Conservation (phyloP, 2,797 vertebrate genomes). For the Odontamblyopus rebecca region DNA sequence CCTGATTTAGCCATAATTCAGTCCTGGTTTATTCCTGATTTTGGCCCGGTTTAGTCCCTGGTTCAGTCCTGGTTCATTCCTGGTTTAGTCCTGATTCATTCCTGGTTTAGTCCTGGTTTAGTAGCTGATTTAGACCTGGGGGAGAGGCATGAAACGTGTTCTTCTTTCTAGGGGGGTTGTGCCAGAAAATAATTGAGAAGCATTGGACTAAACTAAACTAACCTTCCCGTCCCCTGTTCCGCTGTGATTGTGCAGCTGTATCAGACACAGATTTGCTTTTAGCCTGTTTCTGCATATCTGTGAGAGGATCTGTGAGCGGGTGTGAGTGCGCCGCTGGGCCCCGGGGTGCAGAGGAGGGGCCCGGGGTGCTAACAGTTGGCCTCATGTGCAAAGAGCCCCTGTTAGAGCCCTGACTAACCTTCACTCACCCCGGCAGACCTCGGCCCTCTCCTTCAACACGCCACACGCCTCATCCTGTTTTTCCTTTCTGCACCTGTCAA, state of each 20-base stretch:
- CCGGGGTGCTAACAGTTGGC: constrained; percentile 57
- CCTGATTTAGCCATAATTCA: too few relatives aligned
- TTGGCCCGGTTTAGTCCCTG: too few relatives aligned
- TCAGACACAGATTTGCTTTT: constrained; percentile 10
- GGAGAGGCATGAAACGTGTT: too few relatives aligned
- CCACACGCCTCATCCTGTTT: neutral
- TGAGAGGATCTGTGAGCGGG: neutral
- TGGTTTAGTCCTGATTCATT: too few relatives aligned
- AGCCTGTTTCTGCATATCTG: constrained; percentile 5
- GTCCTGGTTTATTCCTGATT: too few relatives aligned
- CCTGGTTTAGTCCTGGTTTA: too few relatives aligned
- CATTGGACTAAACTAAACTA: neutral
- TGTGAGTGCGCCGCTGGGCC: constrained; percentile 9
- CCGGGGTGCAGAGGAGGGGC: neutral
- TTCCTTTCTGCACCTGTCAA: neutral
- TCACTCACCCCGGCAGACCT: constrained; percentile 30
- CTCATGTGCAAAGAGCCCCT: constrained; percentile 72
- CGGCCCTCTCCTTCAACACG: neutral
- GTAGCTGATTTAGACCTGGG: too few relatives aligned
- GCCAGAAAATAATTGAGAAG: too few relatives aligned
- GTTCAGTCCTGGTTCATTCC: too few relatives aligned
- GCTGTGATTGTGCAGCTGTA: neutral
- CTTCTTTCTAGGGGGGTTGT: too few relatives aligned
- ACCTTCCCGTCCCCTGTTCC: neutral
- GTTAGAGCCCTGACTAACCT: constrained; percentile 58